phyloP scores from a whole-genome alignment of 2,797 vertebrate species.

The Otolemur crassicaudatus region DNA sequence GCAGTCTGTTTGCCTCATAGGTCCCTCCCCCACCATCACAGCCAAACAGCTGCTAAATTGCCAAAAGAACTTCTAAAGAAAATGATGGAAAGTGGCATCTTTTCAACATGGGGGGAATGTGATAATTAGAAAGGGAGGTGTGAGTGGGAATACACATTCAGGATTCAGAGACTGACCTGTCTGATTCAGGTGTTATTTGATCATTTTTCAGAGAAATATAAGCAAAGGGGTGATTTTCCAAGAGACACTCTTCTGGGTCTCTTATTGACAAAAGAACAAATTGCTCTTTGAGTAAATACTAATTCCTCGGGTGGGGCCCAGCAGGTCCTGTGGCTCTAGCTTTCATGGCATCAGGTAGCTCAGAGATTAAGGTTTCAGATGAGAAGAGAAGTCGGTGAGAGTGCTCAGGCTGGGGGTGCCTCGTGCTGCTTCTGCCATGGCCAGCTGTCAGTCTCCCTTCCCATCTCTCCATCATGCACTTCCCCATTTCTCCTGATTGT shows the following conservation, averaged over 20 bases:
- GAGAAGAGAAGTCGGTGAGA: background rate
- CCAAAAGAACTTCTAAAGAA: background rate
- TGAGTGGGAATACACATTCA: background rate
- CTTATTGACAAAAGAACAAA: background rate
- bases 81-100: background rate
- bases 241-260: background rate
- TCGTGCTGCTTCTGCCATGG: fast-evolving
- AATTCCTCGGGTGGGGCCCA: background rate
- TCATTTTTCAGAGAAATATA: background rate
- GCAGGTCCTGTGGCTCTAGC: background rate
- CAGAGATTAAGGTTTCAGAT: background rate
- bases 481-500: too few relatives aligned
- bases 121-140: background rate
- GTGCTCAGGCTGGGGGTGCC: too few relatives aligned
- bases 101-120: background rate
- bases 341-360: background rate
- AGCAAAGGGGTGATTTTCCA: background rate
- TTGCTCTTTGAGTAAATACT: background rate
- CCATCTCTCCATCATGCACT: background rate
- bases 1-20: background rate
- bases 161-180: background rate
- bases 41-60: background rate
- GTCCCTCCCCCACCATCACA: background rate
- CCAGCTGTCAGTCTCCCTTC: background rate
- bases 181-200: background rate